Conservation (phyloP, 2,113 vertebrate species). For the Pygoscelis adeliae region DNA sequence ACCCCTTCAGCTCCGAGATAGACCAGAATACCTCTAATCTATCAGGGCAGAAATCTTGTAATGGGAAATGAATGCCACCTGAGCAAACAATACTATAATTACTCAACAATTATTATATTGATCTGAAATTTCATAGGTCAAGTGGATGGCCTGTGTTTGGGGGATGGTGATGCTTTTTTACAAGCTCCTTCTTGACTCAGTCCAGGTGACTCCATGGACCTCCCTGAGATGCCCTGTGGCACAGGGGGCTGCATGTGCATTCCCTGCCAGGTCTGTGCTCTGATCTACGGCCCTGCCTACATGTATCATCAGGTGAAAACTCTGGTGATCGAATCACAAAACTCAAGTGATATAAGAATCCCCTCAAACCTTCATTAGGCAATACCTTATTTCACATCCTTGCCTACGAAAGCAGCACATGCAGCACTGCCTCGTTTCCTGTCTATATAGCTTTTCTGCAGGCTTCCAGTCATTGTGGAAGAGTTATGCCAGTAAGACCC, state of each 20-base stretch:
- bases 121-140: not conserved
- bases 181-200: not conserved
- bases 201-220: not conserved
- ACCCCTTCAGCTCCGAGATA: not conserved
- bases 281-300: not conserved
- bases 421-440: not conserved
- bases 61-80: not conserved
- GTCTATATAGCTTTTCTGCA: not conserved
- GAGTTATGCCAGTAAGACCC: not conserved
- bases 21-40: not conserved
- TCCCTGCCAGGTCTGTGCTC: not conserved
- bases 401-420: not conserved
- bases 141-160: not conserved
- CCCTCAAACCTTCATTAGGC: not conserved
- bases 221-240: not conserved
- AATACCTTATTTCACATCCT: not conserved
- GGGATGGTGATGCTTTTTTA: not conserved
- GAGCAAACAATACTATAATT: constrained; percentile 5
- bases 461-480: not conserved
- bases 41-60: not conserved
- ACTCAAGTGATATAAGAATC: not conserved
- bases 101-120: not conserved
- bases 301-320: not conserved
- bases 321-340: not conserved
- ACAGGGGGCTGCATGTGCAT: not conserved